Percentiles rank a stretch among this genome's conserved stretches.
Conservation (phyloP, 2,113 vertebrate genomes). For the Otolemur garnettii region DNA sequence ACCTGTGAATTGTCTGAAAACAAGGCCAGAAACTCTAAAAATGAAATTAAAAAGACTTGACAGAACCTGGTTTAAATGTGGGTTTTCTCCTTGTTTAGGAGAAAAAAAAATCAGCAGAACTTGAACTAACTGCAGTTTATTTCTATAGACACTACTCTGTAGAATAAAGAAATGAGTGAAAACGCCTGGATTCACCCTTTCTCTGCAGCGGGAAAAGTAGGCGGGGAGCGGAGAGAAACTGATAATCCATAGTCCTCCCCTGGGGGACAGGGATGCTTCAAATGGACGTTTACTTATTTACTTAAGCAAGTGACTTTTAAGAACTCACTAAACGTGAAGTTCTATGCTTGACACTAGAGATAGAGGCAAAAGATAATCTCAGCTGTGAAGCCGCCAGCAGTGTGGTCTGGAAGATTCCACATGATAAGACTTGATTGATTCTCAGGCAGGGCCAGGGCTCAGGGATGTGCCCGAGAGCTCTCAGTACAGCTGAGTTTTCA, state of each 20-base stretch:
- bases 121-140: neutral
- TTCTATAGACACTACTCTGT: neutral
- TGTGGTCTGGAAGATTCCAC: neutral
- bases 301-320: neutral
- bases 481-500: neutral
- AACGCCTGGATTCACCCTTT: neutral
- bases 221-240: neutral
- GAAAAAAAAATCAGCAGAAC: neutral
- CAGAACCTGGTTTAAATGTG: neutral
- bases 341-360: neutral
- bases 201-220: neutral
- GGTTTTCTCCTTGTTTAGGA: neutral
- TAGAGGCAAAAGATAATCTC: neutral
- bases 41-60: neutral
- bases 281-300: neutral
- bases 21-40: constrained; percentile 7
- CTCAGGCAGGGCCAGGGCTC: neutral
- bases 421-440: neutral
- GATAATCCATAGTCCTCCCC: neutral
- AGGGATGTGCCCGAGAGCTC: neutral
- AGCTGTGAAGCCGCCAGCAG: neutral
- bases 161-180: neutral
- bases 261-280: neutral
- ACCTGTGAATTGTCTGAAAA: neutral
- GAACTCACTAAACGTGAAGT: neutral